A percentile compares a stretch with the other conserved stretches of the same genome.
Evolutionary conservation across 2,113 vertebrate species (phyloP).

Genomic region (Leptocoma aspasia): DNA sequence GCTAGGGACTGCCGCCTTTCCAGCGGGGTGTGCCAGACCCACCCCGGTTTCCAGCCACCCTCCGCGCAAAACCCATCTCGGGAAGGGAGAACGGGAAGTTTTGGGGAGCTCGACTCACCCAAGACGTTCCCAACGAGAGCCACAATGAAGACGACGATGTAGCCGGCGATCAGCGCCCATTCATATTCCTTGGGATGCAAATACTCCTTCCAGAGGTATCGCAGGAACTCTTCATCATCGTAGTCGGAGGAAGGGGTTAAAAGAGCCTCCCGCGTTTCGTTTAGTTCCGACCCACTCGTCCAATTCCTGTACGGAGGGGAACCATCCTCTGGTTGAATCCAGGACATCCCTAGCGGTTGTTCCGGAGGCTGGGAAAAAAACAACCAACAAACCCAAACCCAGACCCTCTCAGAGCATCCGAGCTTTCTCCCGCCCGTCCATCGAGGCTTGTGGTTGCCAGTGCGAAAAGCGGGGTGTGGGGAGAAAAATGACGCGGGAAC

Average conservation of each 20-base stretch:
- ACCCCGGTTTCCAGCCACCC: not conserved
- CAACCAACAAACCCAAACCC: not conserved
- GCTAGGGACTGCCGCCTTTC: not conserved
- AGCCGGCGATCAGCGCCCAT: conserved; percentile 93
- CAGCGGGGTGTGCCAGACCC: not conserved
- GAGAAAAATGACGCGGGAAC: conserved; percentile 71
- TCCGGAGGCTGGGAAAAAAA: not conserved
- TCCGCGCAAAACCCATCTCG: not conserved
- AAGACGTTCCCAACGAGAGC: conserved; percentile 92
- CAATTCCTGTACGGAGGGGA: conserved; percentile 75
- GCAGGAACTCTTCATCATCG: conserved; percentile 90
- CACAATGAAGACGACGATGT: conserved; percentile 91
- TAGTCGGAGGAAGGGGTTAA: conserved; percentile 75
- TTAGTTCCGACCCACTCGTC: conserved; percentile 70
- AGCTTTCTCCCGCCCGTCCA: conserved; percentile 59
- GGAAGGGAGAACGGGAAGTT: not conserved
- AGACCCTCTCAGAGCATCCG: conserved; percentile 34
- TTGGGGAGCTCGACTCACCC: conserved; percentile 77
- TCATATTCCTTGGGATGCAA: conserved; percentile 94
- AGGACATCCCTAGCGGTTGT: conserved; percentile 77
- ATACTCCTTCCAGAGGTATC: conserved; percentile 94
- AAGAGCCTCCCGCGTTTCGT: conserved; percentile 72
- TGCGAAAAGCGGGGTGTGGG: conserved; percentile 35
- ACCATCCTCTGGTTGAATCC: conserved; percentile 66
- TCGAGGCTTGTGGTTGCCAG: conserved; percentile 46